Evolutionary conservation across 2,797 vertebrate genomes (phyloP), one percentile per base, ranked within the genome.

Genomic region (Chanos chanos): DNA sequence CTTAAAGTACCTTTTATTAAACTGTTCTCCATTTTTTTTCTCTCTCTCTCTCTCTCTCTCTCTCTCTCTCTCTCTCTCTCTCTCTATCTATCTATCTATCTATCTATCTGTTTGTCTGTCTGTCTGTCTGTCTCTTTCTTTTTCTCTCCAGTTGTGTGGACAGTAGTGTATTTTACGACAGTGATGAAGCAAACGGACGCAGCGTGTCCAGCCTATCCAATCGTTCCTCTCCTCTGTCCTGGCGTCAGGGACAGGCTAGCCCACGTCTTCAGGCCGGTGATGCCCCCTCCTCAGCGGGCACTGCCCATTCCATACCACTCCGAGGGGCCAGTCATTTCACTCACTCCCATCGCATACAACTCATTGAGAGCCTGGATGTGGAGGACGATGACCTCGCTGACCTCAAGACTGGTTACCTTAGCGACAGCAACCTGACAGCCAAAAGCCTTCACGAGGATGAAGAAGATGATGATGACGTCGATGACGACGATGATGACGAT

Each of bases 191-290:
- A 56, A 95, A 95, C 44, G 81, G 92, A 0, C 92, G 92, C 67
- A 95, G 94, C 1, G 77, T 96, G 31, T 94, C 94, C 77, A 96
- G 94, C 66, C 77, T 94, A 7, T 98, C 96, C 40, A 98, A 94
- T 73, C 92, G 94, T 71, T 98, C 96, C 0, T 98, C 96, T 0
- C 95, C 94, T 0, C 77, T 98, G 33, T 97, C 94, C 1, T 97
- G 96, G 95, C 93, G 93, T 56, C 94, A 96, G 0, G 94, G 95
- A 51, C 94, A 97, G 78, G 92, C 96, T 3, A 98, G 95, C 71
- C 96, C 96, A 0, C 89, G 96, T 7, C 86, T 98, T 66, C 96
- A 98, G 85, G 96, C 96, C 0, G 96, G 96, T 0, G 95, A 97
- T 0, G 94, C 95, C 0, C 96, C 94, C 0, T 92, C 89, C 0